phyloP scores from a whole-genome alignment of 2,113 vertebrate genomes.

The Paedocypris sp. region DNA sequence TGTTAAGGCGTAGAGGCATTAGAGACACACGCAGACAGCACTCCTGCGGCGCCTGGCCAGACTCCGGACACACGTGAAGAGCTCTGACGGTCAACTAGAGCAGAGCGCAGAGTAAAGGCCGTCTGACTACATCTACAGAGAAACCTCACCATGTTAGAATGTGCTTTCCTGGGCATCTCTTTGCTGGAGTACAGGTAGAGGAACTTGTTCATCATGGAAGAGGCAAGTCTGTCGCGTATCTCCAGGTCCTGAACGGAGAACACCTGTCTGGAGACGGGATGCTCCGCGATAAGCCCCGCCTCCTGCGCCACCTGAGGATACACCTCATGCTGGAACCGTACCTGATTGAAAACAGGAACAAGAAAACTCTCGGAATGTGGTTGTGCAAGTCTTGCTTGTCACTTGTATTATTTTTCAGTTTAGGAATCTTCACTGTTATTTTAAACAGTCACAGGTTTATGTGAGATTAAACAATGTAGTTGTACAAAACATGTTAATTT shows the following conservation, averaged over 20 bases:
- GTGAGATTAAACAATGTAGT: too few relatives aligned
- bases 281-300: constrained; percentile 59
- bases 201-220: constrained; percentile 98
- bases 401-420: neutral
- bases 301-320: constrained; percentile 61
- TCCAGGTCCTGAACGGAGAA: constrained; percentile 92
- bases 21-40: constrained; percentile 87
- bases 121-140: too few relatives aligned
- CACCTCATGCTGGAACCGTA: constrained; percentile 94
- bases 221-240: constrained; percentile 86
- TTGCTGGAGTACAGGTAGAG: constrained; percentile 49
- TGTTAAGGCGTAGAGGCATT: constrained; percentile 95
- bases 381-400: neutral
- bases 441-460: too few relatives aligned
- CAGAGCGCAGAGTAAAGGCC: too few relatives aligned
- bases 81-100: constrained; percentile 89
- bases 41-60: constrained; percentile 81
- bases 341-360: constrained; percentile 50
- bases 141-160: constrained; percentile 35
- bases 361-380: neutral
- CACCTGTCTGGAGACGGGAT: constrained; percentile 83
- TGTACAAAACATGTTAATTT: too few relatives aligned
- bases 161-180: constrained; percentile 35
- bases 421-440: too few relatives aligned
- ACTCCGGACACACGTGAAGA: constrained; percentile 85